A percentile compares a stretch with the other conserved stretches of the same genome.
Evolutionary conservation across 2,888 invertebrate genomes (phyloP).

Genomic region (Lasioglossum calceatum): DNA sequence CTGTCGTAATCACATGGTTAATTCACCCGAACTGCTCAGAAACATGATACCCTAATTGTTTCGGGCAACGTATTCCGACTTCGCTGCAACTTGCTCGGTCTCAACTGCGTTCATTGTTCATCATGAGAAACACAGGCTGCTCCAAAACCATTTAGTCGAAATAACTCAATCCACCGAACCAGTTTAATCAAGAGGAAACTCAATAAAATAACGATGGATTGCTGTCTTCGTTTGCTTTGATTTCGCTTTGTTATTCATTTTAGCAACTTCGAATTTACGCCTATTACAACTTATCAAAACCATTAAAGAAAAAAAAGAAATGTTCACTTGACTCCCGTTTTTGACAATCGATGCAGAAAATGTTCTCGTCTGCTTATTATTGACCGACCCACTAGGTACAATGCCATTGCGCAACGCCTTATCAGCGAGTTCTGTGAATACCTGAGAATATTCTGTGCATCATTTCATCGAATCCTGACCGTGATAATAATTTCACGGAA

Average conservation of each 20-base stretch:
- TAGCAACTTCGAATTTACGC: too few species aligned
- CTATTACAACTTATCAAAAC: too few species aligned
- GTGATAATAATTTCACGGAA: conserved; percentile 39
- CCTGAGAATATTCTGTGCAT: not conserved
- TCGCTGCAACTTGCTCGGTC: not conserved
- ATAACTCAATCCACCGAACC: not conserved
- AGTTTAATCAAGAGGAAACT: not conserved
- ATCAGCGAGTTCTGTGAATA: not conserved
- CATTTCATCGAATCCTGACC: not conserved
- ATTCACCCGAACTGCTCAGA: conserved; percentile 15
- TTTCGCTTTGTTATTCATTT: not conserved
- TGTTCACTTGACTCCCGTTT: too few species aligned
- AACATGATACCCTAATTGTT: conserved; percentile 16
- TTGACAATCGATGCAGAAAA: not conserved
- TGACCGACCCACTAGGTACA: not conserved
- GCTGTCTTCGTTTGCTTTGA: not conserved
- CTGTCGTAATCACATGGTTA: conserved; percentile 17
- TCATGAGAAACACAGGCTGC: not conserved
- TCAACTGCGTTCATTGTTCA: conserved; percentile 6
- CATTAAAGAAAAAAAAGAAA: too few species aligned
- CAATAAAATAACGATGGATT: not conserved
- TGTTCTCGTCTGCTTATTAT: not conserved
- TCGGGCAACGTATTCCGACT: conserved; percentile 13
- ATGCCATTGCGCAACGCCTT: not conserved
- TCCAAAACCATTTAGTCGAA: not conserved